phyloP scores from a whole-genome alignment of 2,113 vertebrate species.

The Myotis lucifugus region DNA sequence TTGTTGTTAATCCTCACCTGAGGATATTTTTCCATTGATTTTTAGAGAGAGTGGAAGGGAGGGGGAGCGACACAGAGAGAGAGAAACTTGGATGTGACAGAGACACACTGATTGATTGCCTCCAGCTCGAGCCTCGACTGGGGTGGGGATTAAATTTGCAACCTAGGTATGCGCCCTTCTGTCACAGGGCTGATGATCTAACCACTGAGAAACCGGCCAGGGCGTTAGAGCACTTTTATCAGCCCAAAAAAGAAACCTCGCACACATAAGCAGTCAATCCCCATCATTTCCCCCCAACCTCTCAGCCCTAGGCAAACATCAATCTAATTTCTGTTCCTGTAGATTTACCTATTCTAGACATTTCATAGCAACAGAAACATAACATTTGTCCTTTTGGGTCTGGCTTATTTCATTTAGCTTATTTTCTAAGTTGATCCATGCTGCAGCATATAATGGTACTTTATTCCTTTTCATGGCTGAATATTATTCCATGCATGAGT shows the following conservation, averaged over 20 bases:
- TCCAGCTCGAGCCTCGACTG: too few species aligned
- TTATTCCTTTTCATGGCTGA: neutral
- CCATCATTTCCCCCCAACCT: neutral
- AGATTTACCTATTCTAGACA: neutral
- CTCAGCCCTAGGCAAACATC: neutral
- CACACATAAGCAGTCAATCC: neutral
- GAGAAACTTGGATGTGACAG: too few species aligned
- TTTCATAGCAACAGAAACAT: neutral
- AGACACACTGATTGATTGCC: too few species aligned
- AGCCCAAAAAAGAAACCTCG: neutral
- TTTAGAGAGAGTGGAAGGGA: too few species aligned
- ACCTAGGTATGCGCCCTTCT: too few species aligned
- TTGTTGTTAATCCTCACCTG: too few species aligned
- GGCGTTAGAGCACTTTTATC: neutral
- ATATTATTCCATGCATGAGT: neutral
- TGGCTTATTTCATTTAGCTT: neutral
- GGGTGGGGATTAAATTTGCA: too few species aligned
- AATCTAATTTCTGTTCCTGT: neutral
- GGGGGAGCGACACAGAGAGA: too few species aligned
- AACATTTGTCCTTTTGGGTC: neutral
- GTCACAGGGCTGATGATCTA: too few species aligned
- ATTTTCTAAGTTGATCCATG: neutral
- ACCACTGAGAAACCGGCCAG: too few species aligned
- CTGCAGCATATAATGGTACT: neutral
- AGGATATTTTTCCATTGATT: too few species aligned